These are phyloP conservation scores for Scolopax rusticola DNA, from an alignment of 2,797 vertebrate genomes.

Conservation along the genomic window DNA sequence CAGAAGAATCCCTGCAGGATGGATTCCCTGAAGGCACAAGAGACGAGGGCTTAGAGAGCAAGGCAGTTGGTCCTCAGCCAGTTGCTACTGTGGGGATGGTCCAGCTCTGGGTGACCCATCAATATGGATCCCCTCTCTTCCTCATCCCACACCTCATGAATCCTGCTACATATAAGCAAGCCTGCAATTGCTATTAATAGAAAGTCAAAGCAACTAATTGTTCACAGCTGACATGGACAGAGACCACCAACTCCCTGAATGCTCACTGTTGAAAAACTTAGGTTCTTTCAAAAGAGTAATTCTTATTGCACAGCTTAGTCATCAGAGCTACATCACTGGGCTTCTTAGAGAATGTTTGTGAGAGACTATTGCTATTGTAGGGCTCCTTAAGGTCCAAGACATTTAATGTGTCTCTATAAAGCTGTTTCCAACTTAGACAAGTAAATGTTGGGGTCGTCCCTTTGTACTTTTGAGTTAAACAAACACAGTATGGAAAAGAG, in stretches of 20 bases:
- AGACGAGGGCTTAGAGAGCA: neutral
- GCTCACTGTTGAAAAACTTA: neutral
- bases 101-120: neutral
- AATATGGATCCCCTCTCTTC: neutral
- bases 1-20: slow-evolving; percentile 20
- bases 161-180: slow-evolving; percentile 7
- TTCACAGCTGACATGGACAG: neutral
- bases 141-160: neutral
- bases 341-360: neutral
- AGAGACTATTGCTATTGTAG: slow-evolving; percentile 43
- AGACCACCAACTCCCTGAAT: slow-evolving; percentile 7
- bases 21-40: slow-evolving; percentile 36
- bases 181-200: neutral
- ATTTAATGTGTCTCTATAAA: neutral
- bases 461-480: slow-evolving; percentile 12
- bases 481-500: neutral
- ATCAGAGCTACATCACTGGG: slow-evolving; percentile 19
- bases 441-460: neutral
- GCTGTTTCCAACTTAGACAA: neutral
- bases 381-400: neutral
- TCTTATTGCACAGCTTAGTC: slow-evolving; percentile 42
- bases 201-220: neutral
- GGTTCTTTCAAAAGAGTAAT: slow-evolving; percentile 3
- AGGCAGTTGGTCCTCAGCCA: neutral
- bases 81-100: neutral